These are phyloP conservation scores for Cheilosia urbana DNA, from an alignment of 2,888 invertebrate genomes.

Conservation along the genomic window DNA sequence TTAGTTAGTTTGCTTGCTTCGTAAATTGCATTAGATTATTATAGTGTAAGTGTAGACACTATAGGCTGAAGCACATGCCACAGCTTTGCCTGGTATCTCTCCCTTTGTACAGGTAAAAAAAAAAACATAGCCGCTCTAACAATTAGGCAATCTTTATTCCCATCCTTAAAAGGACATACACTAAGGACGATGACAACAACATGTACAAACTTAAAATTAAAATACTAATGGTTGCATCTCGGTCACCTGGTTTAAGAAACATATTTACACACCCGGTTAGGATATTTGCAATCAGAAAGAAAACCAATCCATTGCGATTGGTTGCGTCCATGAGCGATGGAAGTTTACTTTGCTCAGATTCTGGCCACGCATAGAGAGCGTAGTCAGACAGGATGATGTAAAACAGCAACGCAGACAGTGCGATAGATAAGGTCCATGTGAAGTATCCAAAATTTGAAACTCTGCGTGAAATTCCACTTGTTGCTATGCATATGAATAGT, in stretches of 20 bases:
- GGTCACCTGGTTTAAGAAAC: slow-evolving; percentile 86
- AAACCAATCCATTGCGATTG: slow-evolving; percentile 92
- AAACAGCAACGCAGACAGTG: slow-evolving; percentile 87
- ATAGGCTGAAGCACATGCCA: no score
- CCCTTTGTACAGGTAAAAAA: neutral
- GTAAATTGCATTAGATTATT: no score
- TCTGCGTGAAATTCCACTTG: slow-evolving; percentile 89
- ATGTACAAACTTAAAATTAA: slow-evolving; percentile 86
- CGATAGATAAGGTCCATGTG: slow-evolving; percentile 89
- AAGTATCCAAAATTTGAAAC: slow-evolving; percentile 93
- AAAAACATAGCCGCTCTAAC: neutral
- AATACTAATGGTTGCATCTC: slow-evolving; percentile 83
- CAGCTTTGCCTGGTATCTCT: no score
- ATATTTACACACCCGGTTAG: slow-evolving; percentile 93
- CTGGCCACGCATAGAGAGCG: slow-evolving; percentile 53
- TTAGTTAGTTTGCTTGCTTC: no score
- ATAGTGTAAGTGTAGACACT: no score
- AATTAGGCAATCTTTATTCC: slow-evolving; percentile 79
- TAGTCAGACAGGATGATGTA: slow-evolving; percentile 85
- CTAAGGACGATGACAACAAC: slow-evolving; percentile 81
- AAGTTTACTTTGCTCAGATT: slow-evolving; percentile 82
- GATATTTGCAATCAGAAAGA: slow-evolving; percentile 93
- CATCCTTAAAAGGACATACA: slow-evolving; percentile 78
- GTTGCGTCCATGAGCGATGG: slow-evolving; percentile 88
- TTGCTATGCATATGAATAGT: slow-evolving; percentile 84